phyloP scores from a whole-genome alignment of 2,113 vertebrate genomes.

The Chamaetylas fuelleborni region DNA sequence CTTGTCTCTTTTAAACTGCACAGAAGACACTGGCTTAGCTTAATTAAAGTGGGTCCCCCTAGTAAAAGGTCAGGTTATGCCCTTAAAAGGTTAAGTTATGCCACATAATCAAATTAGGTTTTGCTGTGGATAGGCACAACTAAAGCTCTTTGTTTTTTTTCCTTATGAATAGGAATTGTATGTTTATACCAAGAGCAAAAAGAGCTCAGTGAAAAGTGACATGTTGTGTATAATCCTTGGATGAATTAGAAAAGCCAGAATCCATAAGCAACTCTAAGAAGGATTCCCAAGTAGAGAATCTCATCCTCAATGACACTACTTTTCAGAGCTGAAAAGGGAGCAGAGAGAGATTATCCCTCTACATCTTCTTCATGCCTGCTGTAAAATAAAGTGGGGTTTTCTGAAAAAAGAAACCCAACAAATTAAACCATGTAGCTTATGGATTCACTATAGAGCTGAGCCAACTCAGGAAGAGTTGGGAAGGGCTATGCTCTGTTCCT shows the following conservation, averaged over 20 bases:
- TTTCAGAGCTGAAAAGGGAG: not conserved
- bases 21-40: not conserved
- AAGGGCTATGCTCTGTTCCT: not conserved
- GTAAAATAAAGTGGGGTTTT: not conserved
- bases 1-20: not conserved
- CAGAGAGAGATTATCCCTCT: not conserved
- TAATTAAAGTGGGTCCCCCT: not conserved
- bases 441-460: not conserved
- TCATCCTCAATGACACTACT: not conserved
- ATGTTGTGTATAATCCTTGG: not conserved
- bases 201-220: not conserved
- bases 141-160: not conserved
- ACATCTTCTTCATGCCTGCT: not conserved
- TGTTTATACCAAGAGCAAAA: not conserved
- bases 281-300: conserved; percentile 24
- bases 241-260: conserved; percentile 45
- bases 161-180: not conserved
- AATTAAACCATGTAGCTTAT: not conserved
- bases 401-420: not conserved
- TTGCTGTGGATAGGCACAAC: not conserved
- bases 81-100: not conserved
- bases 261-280: not conserved
- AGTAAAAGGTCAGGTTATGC: not conserved
- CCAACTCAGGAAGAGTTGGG: not conserved
- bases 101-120: not conserved